Evolutionary conservation across 2,888 invertebrate genomes (phyloP), one percentile per base, ranked within the genome.

Genomic region (Holacanthella duospinosa): DNA sequence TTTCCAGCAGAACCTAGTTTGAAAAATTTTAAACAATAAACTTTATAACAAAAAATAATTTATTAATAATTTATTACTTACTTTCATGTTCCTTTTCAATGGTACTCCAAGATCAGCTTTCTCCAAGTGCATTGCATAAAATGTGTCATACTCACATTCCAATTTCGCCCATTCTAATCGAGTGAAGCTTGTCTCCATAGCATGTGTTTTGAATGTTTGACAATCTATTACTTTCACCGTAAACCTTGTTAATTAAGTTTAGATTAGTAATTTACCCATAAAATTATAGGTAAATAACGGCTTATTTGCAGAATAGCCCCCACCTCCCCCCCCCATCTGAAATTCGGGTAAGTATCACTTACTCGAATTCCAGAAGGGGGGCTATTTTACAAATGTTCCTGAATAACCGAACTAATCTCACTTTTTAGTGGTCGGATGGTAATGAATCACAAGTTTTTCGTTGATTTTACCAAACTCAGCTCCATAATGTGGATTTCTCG

Each of bases 371-470:
- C 24, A 53, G 21, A n/a, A 21, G 19, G 9, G 24, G 24, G 53
- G 28, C 27, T 27, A 27, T 9, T 25, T 26, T 56, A n/a, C 36
- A 36, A 28, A 56, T 9, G 21, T 9, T n/a, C 9, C 24, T 24
- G 24, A 21, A 21, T 54, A 54, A n/a, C n/a, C n/a, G n/a, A n/a
- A 27, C 55, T 6, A 9, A 70, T 70, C 72, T 72, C 78, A 82
- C 81, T 80, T 82, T 71, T 78, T 78, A 1, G 81, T 77, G 9
- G 75, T 71, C 55, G 79, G 78, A 68, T 80, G 80, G 53, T 80
- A 79, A 72, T 79, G 79, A 57, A 90, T 76, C 29, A 88, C 80
- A 9, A 89, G 77, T 74, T 85, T 84, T 71, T 89, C 88, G 67
- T 60, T 64, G 21, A 60, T 65, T 9, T 60, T 43, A 19, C 68